phyloP scores from a whole-genome alignment of 2,797 vertebrate species.

The Onychomys leucogaster region DNA sequence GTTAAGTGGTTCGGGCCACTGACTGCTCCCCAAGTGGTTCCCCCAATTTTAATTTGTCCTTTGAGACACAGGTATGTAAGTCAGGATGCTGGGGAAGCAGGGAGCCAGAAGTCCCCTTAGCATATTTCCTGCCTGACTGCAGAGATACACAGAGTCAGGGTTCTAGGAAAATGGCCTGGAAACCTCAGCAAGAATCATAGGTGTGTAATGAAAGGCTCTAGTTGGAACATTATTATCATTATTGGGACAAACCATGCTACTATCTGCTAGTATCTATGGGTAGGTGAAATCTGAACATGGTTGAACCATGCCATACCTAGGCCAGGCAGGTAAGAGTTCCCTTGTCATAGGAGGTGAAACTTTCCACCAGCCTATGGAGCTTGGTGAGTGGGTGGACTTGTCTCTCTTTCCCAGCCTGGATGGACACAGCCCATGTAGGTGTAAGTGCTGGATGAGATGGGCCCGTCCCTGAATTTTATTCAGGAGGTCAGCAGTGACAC shows the following conservation, averaged over 20 bases:
- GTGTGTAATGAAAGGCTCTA: background rate
- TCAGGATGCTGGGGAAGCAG: background rate
- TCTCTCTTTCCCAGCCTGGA: background rate
- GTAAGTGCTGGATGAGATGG: background rate
- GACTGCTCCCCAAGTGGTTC: background rate
- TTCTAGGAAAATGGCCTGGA: background rate
- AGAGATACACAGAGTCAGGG: rapidly evolving
- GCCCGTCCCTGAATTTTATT: background rate
- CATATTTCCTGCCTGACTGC: background rate
- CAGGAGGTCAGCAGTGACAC: background rate
- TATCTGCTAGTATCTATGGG: background rate
- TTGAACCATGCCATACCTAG: rapidly evolving
- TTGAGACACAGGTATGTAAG: background rate
- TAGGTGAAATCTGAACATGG: background rate
- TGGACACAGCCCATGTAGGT: background rate
- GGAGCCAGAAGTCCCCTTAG: background rate
- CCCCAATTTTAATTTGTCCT: background rate
- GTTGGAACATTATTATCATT: background rate
- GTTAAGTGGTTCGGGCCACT: background rate
- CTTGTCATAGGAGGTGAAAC: rapidly evolving
- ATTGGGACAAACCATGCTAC: background rate
- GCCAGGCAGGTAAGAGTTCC: too few relatives aligned
- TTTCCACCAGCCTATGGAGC: background rate
- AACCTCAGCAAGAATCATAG: background rate
- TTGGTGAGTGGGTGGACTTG: background rate